Evolutionary conservation across 2,113 vertebrate species (phyloP), one percentile per base, ranked within the genome.

Genomic region (Ciconia stormi): DNA sequence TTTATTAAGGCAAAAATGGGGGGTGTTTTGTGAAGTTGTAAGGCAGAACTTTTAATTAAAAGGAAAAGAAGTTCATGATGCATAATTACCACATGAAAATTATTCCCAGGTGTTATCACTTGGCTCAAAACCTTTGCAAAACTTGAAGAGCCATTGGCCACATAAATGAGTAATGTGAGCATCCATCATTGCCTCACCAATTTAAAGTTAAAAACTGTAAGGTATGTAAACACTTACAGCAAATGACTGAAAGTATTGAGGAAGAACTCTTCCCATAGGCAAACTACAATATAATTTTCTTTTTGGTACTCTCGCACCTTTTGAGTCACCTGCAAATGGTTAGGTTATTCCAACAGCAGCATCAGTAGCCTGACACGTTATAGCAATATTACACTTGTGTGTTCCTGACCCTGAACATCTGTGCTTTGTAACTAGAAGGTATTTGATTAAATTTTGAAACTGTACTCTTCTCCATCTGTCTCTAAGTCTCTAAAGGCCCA

Each of bases 381-480:
- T 34, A 94, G 85, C 67, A 89, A 17, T 77, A 56, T 91, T 87
- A 29, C 50, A 30, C 76, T 91, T 88, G 87, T 88, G 79, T 96
- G 90, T 88, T 96, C 84, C 67, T 95, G 82, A 96, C 87, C 84
- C 85, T 70, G 53, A 95, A 96, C 93, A 95, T 95, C 94, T 95
- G 96, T 86, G 71, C 82, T 77, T 88, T 0, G 14, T 96, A 91
- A 96, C 58, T 66, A 40, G 38, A 88, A 90, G 78, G 81, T 93
- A 88, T 86, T 95, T 93, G 79, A 97, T 96, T 93, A 84, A 92
- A 53, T 86, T 95, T 93, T 96, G 91, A 97, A 96, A 96, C 62
- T 69, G 49, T 94, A 87, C 46, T 86, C 93, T 90, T 82, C 46
- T 93, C 89, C 94, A 85, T 94, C 93, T 95, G 87, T 65, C 71